Evolutionary conservation across 2,888 invertebrate species (phyloP).

Genomic region (Apantesis nais): DNA sequence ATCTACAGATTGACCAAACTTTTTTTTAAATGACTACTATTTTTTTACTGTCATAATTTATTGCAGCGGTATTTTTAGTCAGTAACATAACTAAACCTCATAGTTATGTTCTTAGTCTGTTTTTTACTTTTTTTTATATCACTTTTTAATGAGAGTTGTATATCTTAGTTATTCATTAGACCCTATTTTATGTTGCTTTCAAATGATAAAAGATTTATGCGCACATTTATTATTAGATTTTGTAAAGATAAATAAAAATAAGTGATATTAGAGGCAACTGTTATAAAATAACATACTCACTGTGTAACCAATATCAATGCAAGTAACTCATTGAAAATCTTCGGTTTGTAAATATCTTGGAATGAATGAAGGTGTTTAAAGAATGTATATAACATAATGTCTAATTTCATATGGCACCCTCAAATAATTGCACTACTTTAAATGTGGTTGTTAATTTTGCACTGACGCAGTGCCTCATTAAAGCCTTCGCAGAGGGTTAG

Average conservation of each 20-base stretch:
- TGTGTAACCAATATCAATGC: not conserved
- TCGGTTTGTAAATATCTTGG: not conserved
- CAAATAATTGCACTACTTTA: slow-evolving; percentile 57
- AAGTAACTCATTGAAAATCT: slow-evolving; percentile 1
- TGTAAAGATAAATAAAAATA: not conserved
- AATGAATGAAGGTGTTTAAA: not conserved
- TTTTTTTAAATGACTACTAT: too few species aligned
- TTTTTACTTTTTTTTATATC: not conserved
- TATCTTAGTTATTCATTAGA: not conserved
- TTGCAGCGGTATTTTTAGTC: not conserved
- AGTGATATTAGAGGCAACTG: slow-evolving; percentile 2
- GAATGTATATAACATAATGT: slow-evolving; percentile 27
- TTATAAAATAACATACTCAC: slow-evolving; percentile 10
- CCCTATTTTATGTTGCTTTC: not conserved
- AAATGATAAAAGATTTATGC: not conserved
- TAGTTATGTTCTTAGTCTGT: not conserved
- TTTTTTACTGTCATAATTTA: not conserved
- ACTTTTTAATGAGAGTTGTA: not conserved
- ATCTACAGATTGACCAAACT: not conserved
- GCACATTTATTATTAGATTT: not conserved
- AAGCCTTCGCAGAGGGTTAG: slow-evolving; percentile 97
- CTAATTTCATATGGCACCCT: slow-evolving; percentile 47
- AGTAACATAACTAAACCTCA: not conserved
- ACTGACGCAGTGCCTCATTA: slow-evolving; percentile 98
- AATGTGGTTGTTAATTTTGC: slow-evolving; percentile 93